Base-by-base conservation (phyloP, 2,888 invertebrate species). In the Xestia sexstrigata region DNA sequence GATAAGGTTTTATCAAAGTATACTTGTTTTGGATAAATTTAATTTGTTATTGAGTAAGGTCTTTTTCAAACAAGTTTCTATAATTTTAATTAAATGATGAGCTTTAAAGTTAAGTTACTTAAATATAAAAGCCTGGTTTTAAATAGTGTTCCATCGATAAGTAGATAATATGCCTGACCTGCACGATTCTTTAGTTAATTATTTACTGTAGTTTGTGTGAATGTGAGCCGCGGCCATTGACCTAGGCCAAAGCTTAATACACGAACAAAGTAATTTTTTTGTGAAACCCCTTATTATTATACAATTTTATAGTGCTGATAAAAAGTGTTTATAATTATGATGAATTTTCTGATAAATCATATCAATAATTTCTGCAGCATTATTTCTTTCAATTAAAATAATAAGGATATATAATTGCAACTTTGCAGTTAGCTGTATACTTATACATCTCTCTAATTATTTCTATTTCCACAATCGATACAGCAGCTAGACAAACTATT, bases 191-290 rank as follows among this genome's bases (percentile, higher is more conserved):
- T 42, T 69, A 81, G 69, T 76, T 81, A 69, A 71, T 45, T 75
- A 70, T 75, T 74, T 63, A 60, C 42, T 49, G 65, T 78, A 76
- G 81, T 75, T 63, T 78, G 47, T 70, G 45, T 67, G 69, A 78
- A 77, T 78, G 55, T 15, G 20, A 71, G 67, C 60, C 49, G 74
- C 63, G 81, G 78, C 9, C 79, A 66, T 42, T 79, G 87, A 87
- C 78, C 82, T 55, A 39, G 5, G 30, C 42, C 63, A 52, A 72
- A 81, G 23, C 47, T 74, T 42, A 58, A 20, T 42, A 69, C n/a
- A 63, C 55, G 70, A 69, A 23, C 72, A 73, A 70, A 35, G 23
- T 52, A 62, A 70, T 76, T 78, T 35, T 45, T 58, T 35, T 68
- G 39, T 17, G 39, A 55, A 78, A 42, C 30, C 60, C 26, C 6